Percentiles rank a stretch among this genome's conserved stretches.
phyloP scores from a whole-genome alignment of 2,797 vertebrate genomes.

The Kryptopterus vitreolus region DNA sequence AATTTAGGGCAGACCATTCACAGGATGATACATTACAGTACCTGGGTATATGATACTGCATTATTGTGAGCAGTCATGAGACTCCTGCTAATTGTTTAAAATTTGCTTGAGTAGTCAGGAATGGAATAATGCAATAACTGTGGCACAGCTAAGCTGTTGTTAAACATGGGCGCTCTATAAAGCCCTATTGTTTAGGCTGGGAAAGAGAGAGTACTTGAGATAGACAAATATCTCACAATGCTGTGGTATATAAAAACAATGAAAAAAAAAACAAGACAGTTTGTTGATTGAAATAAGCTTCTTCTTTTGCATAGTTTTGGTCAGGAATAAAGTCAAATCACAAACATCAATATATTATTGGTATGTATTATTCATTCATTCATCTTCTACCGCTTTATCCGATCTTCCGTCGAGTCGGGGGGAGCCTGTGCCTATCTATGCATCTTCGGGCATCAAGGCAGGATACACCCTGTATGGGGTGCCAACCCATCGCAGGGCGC shows the following conservation, averaged over 20 bases:
- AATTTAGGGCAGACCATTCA: not conserved
- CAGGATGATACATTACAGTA: not conserved
- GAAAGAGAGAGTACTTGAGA: not conserved
- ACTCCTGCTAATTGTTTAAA: conserved; percentile 47
- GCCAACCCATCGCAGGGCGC: no score
- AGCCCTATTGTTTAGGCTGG: conserved; percentile 7
- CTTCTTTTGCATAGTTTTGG: not conserved
- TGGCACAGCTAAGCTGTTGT: conserved; percentile 42
- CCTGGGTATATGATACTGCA: not conserved
- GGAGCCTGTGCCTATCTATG: no score
- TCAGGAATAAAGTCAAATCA: not conserved
- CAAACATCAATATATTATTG: not conserved
- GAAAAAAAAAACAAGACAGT: not conserved
- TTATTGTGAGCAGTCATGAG: conserved; percentile 64
- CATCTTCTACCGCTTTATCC: no score
- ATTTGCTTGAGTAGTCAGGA: conserved; percentile 25
- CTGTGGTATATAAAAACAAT: not conserved
- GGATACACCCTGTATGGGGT: no score
- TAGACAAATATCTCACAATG: conserved; percentile 46
- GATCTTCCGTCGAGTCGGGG: no score
- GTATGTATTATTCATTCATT: not conserved
- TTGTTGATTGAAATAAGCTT: not conserved
- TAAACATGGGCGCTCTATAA: conserved; percentile 9
- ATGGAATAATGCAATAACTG: conserved; percentile 63
- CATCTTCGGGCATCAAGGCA: no score